Conservation (phyloP, 2,888 invertebrate genomes). For the Nomada goodeniana region DNA sequence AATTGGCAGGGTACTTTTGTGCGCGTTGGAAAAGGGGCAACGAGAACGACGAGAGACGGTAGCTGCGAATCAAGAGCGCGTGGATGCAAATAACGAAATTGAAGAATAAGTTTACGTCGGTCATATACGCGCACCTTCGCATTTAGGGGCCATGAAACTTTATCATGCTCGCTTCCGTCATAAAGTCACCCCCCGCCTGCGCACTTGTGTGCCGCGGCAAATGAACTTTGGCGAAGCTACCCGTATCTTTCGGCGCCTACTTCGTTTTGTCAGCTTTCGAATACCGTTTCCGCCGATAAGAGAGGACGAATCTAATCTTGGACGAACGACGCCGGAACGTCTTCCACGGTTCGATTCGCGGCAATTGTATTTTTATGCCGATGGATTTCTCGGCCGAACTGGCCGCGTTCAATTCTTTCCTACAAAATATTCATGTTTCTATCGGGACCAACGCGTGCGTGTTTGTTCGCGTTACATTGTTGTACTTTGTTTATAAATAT, state of each 20-base stretch:
- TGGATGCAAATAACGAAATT: conserved; percentile 54
- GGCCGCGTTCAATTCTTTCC: not conserved
- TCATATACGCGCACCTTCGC: conserved; percentile 34
- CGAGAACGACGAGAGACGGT: not conserved
- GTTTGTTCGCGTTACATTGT: not conserved
- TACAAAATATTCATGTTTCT: not conserved
- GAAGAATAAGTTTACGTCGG: conserved; percentile 70
- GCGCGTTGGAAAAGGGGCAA: not conserved
- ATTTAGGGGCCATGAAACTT: conserved; percentile 68
- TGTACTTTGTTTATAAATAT: no score
- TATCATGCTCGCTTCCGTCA: conserved; percentile 53
- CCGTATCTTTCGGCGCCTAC: conserved; percentile 45
- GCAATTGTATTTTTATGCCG: conserved; percentile 25
- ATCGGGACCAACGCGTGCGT: not conserved
- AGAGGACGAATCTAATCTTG: conserved; percentile 56
- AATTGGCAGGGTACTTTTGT: conserved; percentile 35
- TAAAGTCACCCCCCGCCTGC: conserved; percentile 51
- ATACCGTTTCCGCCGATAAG: conserved; percentile 54
- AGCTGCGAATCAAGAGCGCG: conserved; percentile 13
- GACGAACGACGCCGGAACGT: conserved; percentile 13
- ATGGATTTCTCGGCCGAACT: not conserved
- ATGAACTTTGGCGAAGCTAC: conserved; percentile 29
- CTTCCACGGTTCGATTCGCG: conserved; percentile 21
- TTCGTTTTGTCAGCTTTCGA: conserved; percentile 40
- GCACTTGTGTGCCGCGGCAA: conserved; percentile 28